These are phyloP conservation scores for Silvanus unidentatus DNA, from an alignment of 2,888 invertebrate genomes.

Conservation along the genomic window DNA sequence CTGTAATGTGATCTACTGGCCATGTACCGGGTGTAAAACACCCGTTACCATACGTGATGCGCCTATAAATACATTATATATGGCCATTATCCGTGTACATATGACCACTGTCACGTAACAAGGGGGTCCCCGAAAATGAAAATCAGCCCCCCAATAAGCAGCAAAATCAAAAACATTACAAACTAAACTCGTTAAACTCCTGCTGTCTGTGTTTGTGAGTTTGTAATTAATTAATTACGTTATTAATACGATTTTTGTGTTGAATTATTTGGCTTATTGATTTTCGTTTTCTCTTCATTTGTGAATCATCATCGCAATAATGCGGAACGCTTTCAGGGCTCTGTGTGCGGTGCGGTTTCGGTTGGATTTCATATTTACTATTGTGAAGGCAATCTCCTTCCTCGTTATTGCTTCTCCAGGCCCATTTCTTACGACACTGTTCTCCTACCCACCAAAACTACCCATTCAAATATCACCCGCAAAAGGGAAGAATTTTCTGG, in stretches of 20 bases:
- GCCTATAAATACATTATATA: slow-evolving; percentile 38
- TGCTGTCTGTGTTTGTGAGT: too few relatives aligned
- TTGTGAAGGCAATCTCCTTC: slow-evolving; percentile 31
- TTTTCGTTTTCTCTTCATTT: slow-evolving; percentile 16
- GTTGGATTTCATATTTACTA: slow-evolving; percentile 33
- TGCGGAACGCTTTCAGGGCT: slow-evolving; percentile 12
- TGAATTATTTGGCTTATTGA: not conserved
- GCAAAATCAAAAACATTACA: not conserved
- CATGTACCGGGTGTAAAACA: slow-evolving; percentile 40
- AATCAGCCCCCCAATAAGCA: not conserved
- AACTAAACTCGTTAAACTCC: not conserved
- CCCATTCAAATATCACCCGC: not conserved
- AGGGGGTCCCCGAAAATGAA: slow-evolving; percentile 6
- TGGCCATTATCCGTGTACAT: slow-evolving; percentile 25
- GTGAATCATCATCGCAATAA: slow-evolving; percentile 22
- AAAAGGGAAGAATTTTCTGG: not conserved
- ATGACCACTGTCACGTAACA: slow-evolving; percentile 27
- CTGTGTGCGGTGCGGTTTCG: too few relatives aligned
- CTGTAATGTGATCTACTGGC: slow-evolving; percentile 39
- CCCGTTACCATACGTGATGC: slow-evolving; percentile 41
- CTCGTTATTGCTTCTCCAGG: slow-evolving; percentile 24
- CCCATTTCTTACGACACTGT: slow-evolving; percentile 20
- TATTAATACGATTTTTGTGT: not conserved
- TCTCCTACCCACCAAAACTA: slow-evolving; percentile 3
- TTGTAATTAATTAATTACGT: too few relatives aligned